A percentile compares a stretch with the other conserved stretches of the same genome.
Conservation (phyloP, 2,888 invertebrate species). For the Eupelmus urozonus region DNA sequence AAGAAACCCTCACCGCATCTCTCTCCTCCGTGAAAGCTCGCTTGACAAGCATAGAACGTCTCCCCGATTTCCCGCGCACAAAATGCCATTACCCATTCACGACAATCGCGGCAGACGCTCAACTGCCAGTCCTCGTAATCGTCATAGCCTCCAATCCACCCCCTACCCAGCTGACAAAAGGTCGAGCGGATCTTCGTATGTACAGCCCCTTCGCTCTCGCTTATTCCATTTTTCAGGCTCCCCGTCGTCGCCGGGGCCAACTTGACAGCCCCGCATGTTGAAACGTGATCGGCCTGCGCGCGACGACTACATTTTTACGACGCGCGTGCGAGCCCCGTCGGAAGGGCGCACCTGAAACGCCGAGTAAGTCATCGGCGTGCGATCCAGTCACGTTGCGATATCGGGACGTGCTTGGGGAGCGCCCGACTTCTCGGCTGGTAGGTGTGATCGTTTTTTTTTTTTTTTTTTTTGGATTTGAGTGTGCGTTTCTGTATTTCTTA, state of each 20-base stretch:
- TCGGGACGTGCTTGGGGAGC: too few species aligned
- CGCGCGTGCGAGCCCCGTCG: slow-evolving; percentile 36
- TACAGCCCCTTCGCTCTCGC: not conserved
- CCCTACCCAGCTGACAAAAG: not conserved
- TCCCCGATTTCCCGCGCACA: not conserved
- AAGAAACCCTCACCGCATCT: not conserved
- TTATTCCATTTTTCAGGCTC: slow-evolving; percentile 16
- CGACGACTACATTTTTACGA: slow-evolving; percentile 59
- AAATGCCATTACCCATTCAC: slow-evolving; percentile 22
- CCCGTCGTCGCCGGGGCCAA: slow-evolving; percentile 50
- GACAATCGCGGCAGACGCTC: not conserved
- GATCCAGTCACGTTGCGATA: slow-evolving; percentile 35
- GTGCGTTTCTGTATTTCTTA: too few species aligned
- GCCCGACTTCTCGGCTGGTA: too few species aligned
- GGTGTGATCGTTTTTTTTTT: too few species aligned
- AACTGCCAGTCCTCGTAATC: slow-evolving; percentile 35
- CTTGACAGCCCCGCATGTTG: slow-evolving; percentile 62
- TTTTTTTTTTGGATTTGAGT: too few species aligned
- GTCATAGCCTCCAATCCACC: not conserved
- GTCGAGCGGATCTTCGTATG: not conserved
- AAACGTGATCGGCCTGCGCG: slow-evolving; percentile 70
- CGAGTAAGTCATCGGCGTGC: slow-evolving; percentile 37
- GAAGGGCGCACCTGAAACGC: not conserved
- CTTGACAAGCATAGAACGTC: not conserved
- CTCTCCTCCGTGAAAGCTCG: not conserved